Conservation (phyloP, 2,797 vertebrate genomes). For the Echiichthys vipera region DNA sequence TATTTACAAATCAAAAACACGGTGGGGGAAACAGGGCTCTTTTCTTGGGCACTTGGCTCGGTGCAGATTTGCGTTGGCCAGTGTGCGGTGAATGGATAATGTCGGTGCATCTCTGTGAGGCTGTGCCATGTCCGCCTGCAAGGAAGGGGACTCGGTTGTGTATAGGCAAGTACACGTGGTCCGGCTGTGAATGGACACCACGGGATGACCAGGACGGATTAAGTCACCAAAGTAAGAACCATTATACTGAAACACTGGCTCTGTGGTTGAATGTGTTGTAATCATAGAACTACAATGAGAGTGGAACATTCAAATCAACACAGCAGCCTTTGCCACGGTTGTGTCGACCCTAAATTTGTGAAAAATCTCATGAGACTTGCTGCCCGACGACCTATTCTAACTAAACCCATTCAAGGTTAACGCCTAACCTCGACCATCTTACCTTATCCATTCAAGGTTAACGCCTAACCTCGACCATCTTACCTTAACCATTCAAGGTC, state of each 20-base stretch:
- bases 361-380: no score
- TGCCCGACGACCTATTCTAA: no score
- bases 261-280: not conserved
- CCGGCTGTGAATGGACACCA: conserved; percentile 47
- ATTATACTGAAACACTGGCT: not conserved
- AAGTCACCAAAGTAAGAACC: conserved; percentile 23
- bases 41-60: conserved; percentile 59
- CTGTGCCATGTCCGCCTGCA: conserved; percentile 71
- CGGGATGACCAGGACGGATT: conserved; percentile 24
- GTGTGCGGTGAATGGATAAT: conserved; percentile 63
- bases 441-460: no score
- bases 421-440: no score
- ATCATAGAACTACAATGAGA: no score
- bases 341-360: no score
- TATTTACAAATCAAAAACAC: conserved; percentile 73
- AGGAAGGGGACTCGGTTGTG: conserved; percentile 14
- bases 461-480: no score
- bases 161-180: conserved; percentile 41
- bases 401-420: no score
- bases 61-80: conserved; percentile 52
- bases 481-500: no score
- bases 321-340: no score
- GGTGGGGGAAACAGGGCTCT: conserved; percentile 2
- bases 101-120: conserved; percentile 70
- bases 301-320: no score